phyloP scores from a whole-genome alignment of 2,888 invertebrate species.

The Globia sparganii region DNA sequence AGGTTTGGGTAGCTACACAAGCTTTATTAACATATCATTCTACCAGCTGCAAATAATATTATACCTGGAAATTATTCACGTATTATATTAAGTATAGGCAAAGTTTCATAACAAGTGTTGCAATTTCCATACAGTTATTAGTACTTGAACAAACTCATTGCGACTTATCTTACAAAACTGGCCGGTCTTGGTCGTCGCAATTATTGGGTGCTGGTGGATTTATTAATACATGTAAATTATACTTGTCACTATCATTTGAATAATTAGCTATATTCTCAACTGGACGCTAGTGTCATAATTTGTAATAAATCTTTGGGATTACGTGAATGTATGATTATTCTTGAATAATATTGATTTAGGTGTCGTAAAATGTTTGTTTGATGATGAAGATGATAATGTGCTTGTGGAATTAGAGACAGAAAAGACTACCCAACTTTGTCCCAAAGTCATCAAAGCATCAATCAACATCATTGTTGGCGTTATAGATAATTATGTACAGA shows the following conservation, averaged over 20 bases:
- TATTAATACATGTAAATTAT: conserved; percentile 57
- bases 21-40: conserved; percentile 24
- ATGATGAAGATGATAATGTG: neutral
- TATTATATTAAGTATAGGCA: conserved; percentile 40
- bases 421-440: neutral
- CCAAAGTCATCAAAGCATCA: neutral
- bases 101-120: conserved; percentile 44
- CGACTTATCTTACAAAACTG: conserved; percentile 40
- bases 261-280: conserved; percentile 29
- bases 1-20: too few relatives aligned
- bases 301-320: conserved; percentile 27
- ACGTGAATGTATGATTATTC: neutral
- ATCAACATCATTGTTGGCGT: neutral
- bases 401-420: neutral
- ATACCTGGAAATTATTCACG: conserved; percentile 35
- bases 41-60: neutral
- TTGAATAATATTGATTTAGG: conserved; percentile 14
- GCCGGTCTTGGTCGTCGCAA: conserved; percentile 17
- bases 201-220: conserved; percentile 45
- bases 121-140: conserved; percentile 56
- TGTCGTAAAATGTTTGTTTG: neutral
- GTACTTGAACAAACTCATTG: conserved; percentile 47
- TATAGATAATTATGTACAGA: neutral
- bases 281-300: conserved; percentile 16
- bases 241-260: conserved; percentile 49